Percentiles rank a stretch among this genome's conserved stretches.
These are phyloP conservation scores for Thalassophryne amazonica DNA, from an alignment of 2,797 vertebrate species.

Conservation along the genomic window DNA sequence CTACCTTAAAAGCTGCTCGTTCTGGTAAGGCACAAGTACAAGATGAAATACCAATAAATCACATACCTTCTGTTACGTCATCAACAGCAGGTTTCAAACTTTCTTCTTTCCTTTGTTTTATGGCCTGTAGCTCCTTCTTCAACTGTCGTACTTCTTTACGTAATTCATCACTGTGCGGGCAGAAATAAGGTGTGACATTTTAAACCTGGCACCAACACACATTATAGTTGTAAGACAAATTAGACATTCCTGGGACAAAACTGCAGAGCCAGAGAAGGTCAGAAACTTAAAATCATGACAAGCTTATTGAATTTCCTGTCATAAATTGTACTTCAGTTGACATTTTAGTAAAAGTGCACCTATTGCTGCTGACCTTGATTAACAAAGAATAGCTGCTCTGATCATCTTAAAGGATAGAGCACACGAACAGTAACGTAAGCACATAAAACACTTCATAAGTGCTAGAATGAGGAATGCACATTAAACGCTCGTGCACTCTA, in stretches of 20 bases:
- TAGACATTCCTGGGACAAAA: no score
- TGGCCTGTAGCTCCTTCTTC: conserved; percentile 92
- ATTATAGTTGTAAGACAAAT: neutral
- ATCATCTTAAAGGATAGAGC: conserved; percentile 21
- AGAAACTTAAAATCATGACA: neutral
- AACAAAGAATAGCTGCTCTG: conserved; percentile 33
- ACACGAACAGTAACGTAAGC: conserved; percentile 17
- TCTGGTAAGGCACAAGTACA: conserved; percentile 1
- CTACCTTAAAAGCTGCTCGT: conserved; percentile 1
- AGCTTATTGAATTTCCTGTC: no score
- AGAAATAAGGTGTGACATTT: conserved; percentile 35
- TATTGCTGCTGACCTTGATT: neutral
- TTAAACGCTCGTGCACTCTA: conserved; percentile 41
- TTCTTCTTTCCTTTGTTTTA: conserved; percentile 89
- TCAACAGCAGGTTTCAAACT: conserved; percentile 68
- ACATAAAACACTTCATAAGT: conserved; percentile 31
- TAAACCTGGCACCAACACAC: neutral
- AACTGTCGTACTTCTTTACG: conserved; percentile 90
- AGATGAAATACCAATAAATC: conserved; percentile 6
- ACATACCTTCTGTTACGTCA: conserved; percentile 80
- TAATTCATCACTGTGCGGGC: conserved; percentile 86
- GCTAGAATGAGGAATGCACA: conserved; percentile 43
- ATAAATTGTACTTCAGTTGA: no score
- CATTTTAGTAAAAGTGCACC: no score
- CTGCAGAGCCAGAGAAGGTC: no score